Conservation (phyloP, 2,888 invertebrate species). For the Archips xylosteana region DNA sequence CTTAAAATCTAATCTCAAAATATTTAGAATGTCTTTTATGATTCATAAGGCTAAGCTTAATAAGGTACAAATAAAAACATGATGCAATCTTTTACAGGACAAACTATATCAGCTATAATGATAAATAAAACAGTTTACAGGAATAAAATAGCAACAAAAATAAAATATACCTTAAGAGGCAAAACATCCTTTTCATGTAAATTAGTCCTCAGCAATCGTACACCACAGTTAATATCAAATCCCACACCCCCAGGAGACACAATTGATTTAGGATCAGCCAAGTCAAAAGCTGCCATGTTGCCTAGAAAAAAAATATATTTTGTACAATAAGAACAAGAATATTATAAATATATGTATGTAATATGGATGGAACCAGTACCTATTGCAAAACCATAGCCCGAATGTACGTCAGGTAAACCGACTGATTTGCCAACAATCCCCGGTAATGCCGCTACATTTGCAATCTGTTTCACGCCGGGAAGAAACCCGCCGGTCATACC, state of each 20-base stretch:
- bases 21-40: neutral
- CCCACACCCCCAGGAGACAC: slow-evolving; percentile 99
- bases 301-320: slow-evolving; percentile 79
- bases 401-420: slow-evolving; percentile 98
- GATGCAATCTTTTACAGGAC: neutral
- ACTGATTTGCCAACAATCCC: slow-evolving; percentile 98
- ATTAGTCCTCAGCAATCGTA: slow-evolving; percentile 97
- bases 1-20: neutral
- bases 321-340: neutral
- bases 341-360: neutral
- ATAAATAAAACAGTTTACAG: neutral
- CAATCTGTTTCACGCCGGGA: slow-evolving; percentile 99
- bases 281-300: slow-evolving; percentile 99
- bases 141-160: neutral
- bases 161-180: slow-evolving; percentile 90
- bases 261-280: slow-evolving; percentile 95
- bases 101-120: neutral
- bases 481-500: slow-evolving; percentile 98
- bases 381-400: slow-evolving; percentile 99
- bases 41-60: neutral
- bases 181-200: slow-evolving; percentile 96
- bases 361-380: slow-evolving; percentile 76
- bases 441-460: slow-evolving; percentile 99
- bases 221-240: slow-evolving; percentile 99
- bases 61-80: neutral